These are phyloP conservation scores for Acanthacorydalis orientalis DNA, from an alignment of 2,888 invertebrate species.

Conservation along the genomic window DNA sequence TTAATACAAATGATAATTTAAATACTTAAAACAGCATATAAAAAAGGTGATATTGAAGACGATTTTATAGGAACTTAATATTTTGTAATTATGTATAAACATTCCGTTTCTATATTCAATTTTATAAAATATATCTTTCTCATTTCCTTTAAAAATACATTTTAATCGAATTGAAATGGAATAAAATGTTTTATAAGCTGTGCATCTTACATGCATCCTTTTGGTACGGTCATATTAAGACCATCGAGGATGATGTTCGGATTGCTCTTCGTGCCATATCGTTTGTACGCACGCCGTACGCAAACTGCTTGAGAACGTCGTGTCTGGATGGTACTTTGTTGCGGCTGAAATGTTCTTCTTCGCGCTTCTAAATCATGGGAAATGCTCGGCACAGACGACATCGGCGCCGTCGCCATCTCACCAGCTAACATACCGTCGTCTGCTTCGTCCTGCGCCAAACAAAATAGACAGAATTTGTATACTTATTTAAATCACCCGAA, in stretches of 20 bases:
- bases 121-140: too few species aligned
- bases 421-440: constrained; percentile 1
- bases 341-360: constrained; percentile 37
- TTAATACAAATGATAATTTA: too few species aligned
- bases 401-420: constrained; percentile 3
- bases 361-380: constrained; percentile 28
- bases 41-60: too few species aligned
- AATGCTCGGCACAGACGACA: constrained; percentile 1
- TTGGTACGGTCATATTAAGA: constrained; percentile 82
- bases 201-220: constrained; percentile 62
- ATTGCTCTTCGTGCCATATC: constrained; percentile 62
- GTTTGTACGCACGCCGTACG: constrained; percentile 67
- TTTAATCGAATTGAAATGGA: too few species aligned
- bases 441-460: too few species aligned
- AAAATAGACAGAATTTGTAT: too few species aligned
- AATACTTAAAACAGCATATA: too few species aligned
- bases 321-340: constrained; percentile 52
- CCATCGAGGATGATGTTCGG: constrained; percentile 72
- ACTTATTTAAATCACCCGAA: neutral
- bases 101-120: too few species aligned
- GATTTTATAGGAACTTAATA: too few species aligned
- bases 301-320: constrained; percentile 69
- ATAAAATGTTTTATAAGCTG: too few species aligned
- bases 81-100: too few species aligned
- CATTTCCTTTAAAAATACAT: too few species aligned